A percentile compares a stretch with the other conserved stretches of the same genome.
phyloP scores from a whole-genome alignment of 2,888 invertebrate genomes.

The Adelphocoris suturalis region DNA sequence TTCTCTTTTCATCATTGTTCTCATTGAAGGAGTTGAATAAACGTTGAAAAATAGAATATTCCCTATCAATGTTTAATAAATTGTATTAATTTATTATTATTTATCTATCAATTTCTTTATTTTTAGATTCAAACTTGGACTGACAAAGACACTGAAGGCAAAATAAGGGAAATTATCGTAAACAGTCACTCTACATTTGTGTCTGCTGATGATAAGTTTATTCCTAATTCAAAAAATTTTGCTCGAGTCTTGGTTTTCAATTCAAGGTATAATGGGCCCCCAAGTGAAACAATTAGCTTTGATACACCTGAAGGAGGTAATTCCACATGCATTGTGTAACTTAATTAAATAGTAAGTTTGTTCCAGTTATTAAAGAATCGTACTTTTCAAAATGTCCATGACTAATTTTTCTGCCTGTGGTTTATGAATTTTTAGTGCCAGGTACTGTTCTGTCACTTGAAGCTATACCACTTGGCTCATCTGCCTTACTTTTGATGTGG shows the following conservation, averaged over 20 bases:
- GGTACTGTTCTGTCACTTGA: slow-evolving; percentile 91
- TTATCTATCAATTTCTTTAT: slow-evolving; percentile 4
- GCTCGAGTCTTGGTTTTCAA: slow-evolving; percentile 95
- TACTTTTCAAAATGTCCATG: background rate
- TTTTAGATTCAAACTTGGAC: slow-evolving; percentile 93
- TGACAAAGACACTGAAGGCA: slow-evolving; percentile 84
- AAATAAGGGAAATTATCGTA: slow-evolving; percentile 86
- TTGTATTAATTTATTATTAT: background rate
- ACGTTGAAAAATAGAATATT: background rate
- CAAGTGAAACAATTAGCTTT: slow-evolving; percentile 90
- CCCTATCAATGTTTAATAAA: background rate
- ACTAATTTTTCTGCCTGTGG: background rate
- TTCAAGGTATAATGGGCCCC: slow-evolving; percentile 93
- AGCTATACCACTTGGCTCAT: slow-evolving; percentile 92
- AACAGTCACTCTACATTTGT: slow-evolving; percentile 82
- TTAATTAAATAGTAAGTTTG: background rate
- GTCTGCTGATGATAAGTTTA: slow-evolving; percentile 87
- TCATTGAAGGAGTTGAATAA: no score
- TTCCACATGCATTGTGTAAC: background rate
- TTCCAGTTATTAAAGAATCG: background rate
- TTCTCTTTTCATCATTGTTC: background rate
- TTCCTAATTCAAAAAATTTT: slow-evolving; percentile 92
- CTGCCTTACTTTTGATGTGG: slow-evolving; percentile 94
- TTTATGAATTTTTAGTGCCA: slow-evolving; percentile 81
- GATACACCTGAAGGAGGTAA: slow-evolving; percentile 91